Evolutionary conservation across 2,113 vertebrate genomes (phyloP), one percentile per base, ranked within the genome.

Genomic region (Oostethus manadensis): DNA sequence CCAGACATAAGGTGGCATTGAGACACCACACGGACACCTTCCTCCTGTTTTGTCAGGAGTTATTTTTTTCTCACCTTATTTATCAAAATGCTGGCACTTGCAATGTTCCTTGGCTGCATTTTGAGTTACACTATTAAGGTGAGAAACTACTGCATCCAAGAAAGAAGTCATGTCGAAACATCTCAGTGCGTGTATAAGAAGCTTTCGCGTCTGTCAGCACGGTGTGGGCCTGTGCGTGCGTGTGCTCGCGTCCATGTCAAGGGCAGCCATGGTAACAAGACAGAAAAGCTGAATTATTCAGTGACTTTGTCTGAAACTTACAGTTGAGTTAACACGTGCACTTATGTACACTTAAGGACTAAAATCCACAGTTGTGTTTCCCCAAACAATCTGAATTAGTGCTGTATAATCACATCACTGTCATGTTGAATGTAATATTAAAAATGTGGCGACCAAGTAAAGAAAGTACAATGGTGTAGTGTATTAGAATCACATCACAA

Each of bases 281-380:
- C 51, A 61, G 66, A 15, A 80, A 77, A 74, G 17, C 58, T 85
- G 68, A 87, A 88, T 89, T 71, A 89, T 89, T 89, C 75, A 89
- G 60, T 4, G 66, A 35, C 50, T 38, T 50, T 74, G 84, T 89
- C 86, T 90, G 84, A 85, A 82, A 82, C 64, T 86, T 87, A 78
- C 82, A 81, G 79, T 80, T 61, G 73, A 85, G 62, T 83, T 78
- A 83, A 63, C 80, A 69, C 76, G 44, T 64, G 59, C 55, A 22
- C 45, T 16, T 54, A 62, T 46, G 56, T 56, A 45, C 23, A 51
- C 50, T 29, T 15, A 3, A 23, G 23, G 48, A 50, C 21, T 18
- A 23, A 15, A 7, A 50, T 26, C 21, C 6, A 50, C 47, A 20
- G n/a, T 17, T 11, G 10, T 33, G 5, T 42, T 42, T 42, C 38